A percentile compares a stretch with the other conserved stretches of the same genome.
Evolutionary conservation across 1,140 invertebrate genomes (phyloP).

Genomic region (Macrostomum lignano): DNA sequence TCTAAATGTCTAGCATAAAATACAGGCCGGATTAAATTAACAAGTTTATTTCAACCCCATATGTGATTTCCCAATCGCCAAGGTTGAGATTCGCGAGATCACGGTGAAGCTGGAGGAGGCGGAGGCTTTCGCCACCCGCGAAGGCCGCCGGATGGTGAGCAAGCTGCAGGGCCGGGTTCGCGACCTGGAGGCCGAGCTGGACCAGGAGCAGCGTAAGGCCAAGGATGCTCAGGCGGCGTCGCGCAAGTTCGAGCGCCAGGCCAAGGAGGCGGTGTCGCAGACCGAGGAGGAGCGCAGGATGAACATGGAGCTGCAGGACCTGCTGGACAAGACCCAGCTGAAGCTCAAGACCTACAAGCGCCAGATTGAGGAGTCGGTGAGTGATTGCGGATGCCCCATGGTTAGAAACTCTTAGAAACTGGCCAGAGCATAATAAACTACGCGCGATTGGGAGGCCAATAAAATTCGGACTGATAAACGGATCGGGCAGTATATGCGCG

Average conservation of each 20-base stretch:
- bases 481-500: no score
- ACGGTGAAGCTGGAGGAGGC: conserved; percentile 1
- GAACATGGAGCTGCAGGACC: neutral
- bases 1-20: no score
- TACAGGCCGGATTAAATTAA: no score
- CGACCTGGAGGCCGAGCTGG: neutral
- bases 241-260: neutral
- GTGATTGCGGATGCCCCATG: no score
- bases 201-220: neutral
- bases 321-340: neutral
- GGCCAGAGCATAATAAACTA: no score
- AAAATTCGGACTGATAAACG: no score
- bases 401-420: no score
- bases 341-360: conserved; percentile 1
- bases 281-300: neutral
- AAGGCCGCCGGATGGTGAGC: neutral
- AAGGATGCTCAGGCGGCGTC: neutral
- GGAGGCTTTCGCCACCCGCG: neutral
- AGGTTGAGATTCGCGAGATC: conserved; percentile 17
- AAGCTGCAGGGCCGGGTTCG: neutral
- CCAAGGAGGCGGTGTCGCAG: neutral
- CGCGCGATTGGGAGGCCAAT: no score
- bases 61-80: no score
- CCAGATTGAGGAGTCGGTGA: neutral
- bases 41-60: no score